A percentile compares a stretch with the other conserved stretches of the same genome.
Evolutionary conservation across 2,113 vertebrate species (phyloP).

Genomic region (Xerus inauris): DNA sequence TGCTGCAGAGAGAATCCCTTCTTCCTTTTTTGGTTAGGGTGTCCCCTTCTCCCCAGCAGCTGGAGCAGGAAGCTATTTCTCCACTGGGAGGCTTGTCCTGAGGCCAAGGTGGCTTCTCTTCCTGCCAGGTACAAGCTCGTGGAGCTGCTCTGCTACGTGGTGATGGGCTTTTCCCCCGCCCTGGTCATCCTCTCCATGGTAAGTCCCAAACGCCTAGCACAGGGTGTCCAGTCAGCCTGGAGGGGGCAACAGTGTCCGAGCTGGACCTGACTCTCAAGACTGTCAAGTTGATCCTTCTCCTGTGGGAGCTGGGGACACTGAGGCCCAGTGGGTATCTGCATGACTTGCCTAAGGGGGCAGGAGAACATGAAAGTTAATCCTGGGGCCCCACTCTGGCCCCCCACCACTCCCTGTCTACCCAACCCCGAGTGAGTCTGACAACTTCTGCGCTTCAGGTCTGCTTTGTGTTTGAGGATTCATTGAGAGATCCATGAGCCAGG

Average conservation of each 20-base stretch:
- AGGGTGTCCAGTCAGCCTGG: background rate
- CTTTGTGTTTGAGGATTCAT: background rate
- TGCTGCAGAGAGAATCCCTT: background rate
- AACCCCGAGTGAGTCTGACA: background rate
- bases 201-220: conserved; percentile 66
- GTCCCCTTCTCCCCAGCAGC: background rate
- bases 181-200: conserved; percentile 96
- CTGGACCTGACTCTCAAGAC: background rate
- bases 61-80: background rate
- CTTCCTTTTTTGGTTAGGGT: background rate
- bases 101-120: conserved; percentile 41
- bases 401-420: background rate
- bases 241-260: background rate
- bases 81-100: background rate
- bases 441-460: background rate
- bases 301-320: background rate
- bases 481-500: too few relatives aligned
- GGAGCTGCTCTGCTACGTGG: conserved; percentile 93
- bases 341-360: background rate
- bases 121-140: conserved; percentile 93
- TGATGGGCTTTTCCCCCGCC: conserved; percentile 94
- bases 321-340: background rate
- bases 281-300: background rate
- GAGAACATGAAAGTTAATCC: background rate
- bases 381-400: accelerated